These are phyloP conservation scores for Parotocinclus haroldoi DNA, from an alignment of 2,797 vertebrate genomes.

Conservation along the genomic window DNA sequence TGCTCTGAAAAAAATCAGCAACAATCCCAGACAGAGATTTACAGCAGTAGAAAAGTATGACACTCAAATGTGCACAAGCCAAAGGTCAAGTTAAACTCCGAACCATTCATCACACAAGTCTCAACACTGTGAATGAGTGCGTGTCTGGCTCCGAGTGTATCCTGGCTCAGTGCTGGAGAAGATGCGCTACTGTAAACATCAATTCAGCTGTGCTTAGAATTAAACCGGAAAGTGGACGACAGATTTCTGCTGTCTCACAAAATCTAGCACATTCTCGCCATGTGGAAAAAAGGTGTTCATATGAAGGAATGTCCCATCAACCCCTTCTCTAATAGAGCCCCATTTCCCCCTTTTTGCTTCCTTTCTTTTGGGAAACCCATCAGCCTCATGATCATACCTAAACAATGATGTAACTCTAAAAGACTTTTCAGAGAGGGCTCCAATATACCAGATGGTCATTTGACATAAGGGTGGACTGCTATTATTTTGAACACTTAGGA, in stretches of 20 bases:
- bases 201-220: background rate
- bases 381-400: conserved; percentile 27
- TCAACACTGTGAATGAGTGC: background rate
- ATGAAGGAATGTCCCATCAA: background rate
- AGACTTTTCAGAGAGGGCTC: conserved; percentile 25
- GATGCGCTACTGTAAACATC: background rate
- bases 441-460: background rate
- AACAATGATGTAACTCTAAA: conserved; percentile 40
- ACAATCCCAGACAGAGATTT: background rate
- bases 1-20: too few species aligned
- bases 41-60: background rate
- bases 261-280: background rate
- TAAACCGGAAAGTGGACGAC: too few species aligned
- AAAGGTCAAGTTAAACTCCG: background rate
- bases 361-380: conserved; percentile 12
- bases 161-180: background rate
- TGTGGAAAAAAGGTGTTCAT: background rate
- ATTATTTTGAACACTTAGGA: too few species aligned
- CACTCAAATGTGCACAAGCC: background rate
- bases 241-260: too few species aligned
- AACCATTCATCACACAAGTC: background rate
- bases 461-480: too few species aligned
- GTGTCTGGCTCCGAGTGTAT: background rate
- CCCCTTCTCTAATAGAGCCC: background rate
- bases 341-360: background rate